Evolutionary conservation across 1,140 invertebrate species (phyloP).

Genomic region (Melitaea cinxia): DNA sequence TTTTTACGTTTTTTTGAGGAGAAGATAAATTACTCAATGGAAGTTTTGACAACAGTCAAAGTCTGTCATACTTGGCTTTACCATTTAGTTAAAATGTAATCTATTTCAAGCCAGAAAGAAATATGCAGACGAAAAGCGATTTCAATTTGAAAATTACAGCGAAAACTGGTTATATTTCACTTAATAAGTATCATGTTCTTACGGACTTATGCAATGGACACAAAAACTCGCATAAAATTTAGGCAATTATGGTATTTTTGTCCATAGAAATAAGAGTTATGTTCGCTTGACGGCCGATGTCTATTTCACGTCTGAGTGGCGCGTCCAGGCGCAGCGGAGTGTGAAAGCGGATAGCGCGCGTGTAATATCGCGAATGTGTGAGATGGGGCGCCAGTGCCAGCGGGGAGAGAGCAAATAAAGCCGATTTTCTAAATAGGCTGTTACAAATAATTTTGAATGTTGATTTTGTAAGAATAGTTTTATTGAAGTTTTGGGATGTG

Average conservation of each 20-base stretch:
- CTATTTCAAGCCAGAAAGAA: not conserved
- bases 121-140: conserved; percentile 6
- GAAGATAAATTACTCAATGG: no score
- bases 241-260: not conserved
- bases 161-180: conserved; percentile 24
- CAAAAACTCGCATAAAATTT: not conserved
- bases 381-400: not conserved
- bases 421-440: not conserved
- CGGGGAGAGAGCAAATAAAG: not conserved
- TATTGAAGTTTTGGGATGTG: no score
- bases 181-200: conserved; percentile 28
- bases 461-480: no score
- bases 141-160: conserved; percentile 15
- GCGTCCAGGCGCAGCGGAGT: conserved; percentile 35
- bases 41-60: no score
- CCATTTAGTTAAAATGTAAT: no score
- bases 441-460: no score
- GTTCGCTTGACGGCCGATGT: not conserved
- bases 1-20: no score
- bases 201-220: conserved; percentile 9
- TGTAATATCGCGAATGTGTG: conserved; percentile 31
- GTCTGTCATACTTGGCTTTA: no score
- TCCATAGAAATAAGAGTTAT: not conserved
- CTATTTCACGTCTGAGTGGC: conserved; percentile 46
- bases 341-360: conserved; percentile 43